These are phyloP conservation scores for Coturnix japonica DNA, from an alignment of 2,113 vertebrate species.

Conservation along the genomic window DNA sequence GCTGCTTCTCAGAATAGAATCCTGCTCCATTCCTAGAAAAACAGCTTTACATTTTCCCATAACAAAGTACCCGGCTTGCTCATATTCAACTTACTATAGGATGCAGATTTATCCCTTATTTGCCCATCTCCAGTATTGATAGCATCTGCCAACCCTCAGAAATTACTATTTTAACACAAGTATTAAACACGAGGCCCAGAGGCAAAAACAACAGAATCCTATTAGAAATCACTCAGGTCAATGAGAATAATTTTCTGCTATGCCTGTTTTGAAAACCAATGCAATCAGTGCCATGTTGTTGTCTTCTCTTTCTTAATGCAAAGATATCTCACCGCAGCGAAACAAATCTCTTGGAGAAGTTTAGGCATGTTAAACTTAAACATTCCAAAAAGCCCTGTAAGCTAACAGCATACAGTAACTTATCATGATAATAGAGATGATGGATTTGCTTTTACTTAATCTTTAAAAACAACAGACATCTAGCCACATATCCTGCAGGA, in stretches of 20 bases:
- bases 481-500: not conserved
- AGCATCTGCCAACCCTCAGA: constrained; percentile 1
- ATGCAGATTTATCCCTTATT: not conserved
- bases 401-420: not conserved
- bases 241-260: not conserved
- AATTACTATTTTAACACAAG: not conserved
- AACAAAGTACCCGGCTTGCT: not conserved
- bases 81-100: rapidly evolving
- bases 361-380: not conserved
- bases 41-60: not conserved
- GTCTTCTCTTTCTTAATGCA: not conserved
- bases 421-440: not conserved
- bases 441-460: not conserved
- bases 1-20: constrained; percentile 10
- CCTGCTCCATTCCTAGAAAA: constrained; percentile 35
- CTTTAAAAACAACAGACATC: not conserved
- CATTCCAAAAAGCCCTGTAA: not conserved
- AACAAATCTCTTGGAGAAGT: not conserved
- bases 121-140: not conserved
- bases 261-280: not conserved
- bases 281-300: not conserved
- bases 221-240: not conserved
- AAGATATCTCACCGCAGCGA: not conserved
- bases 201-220: not conserved
- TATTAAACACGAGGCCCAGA: not conserved